Base-by-base conservation (phyloP, 2,888 invertebrate genomes). In the Clistopyga incitator region DNA sequence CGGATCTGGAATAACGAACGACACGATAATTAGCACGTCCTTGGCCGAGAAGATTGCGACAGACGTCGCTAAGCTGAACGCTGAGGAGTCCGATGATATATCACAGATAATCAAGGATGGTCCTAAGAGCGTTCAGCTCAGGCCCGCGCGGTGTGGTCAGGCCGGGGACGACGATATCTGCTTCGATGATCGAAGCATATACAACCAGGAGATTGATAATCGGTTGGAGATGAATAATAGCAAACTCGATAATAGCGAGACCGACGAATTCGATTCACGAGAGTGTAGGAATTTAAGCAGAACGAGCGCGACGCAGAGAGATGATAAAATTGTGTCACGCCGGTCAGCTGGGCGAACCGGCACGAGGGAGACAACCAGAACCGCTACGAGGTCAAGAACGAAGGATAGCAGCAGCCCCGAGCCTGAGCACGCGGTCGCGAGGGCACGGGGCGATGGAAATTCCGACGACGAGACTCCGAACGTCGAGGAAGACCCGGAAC, bases 401-500 rank as follows among this genome's bases (percentile, higher is more conserved):
- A 89, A 88, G 81, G 86, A 85, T 11, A 68, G 64, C 54, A 72
- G 67, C 54, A 88, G 82, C 52, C 85, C 88, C 81, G 89, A 89
- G 90, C 90, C 92, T 70, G 92, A 93, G 93, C 93, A 93, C 93
- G 93, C 93, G 90, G 93, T 91, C 92, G 93, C 93, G 85, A 93
- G 92, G 92, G 92, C 92, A 80, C 90, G 91, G 86, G 92, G 92
- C 78, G 92, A 93, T 84, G 92, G 92, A 23, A 92, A 91, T 86
- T 92, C 92, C 70, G 91, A 92, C 87, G 91, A 93, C 84, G 93
- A 92, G 82, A 84, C 84, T 29, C 83, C 85, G 1, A 88, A 94
- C 88, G 93, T 94, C 86, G 96, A 96, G 91, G 96, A 97, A 88
- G 97, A 97, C 92, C 96, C 96, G 54, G 97, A 97, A 93, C 95